phyloP scores from a whole-genome alignment of 2,113 vertebrate genomes.

The Myiozetetes cayanensis region DNA sequence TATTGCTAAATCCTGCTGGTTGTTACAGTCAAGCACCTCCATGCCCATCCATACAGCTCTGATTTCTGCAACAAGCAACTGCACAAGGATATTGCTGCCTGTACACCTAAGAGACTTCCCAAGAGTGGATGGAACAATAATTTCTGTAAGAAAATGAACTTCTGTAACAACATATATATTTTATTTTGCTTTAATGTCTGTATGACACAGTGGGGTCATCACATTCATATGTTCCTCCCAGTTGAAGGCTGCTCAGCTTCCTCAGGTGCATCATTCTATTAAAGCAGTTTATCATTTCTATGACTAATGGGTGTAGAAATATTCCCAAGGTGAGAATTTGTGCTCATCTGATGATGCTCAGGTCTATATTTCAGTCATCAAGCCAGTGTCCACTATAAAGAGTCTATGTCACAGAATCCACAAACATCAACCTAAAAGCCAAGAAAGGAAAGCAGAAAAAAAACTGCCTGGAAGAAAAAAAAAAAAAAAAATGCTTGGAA shows the following conservation, averaged over 20 bases:
- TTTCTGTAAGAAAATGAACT: neutral
- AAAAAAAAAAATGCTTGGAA: neutral
- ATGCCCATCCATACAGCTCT: neutral
- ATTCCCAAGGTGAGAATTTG: neutral
- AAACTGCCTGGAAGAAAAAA: neutral
- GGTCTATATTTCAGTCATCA: neutral
- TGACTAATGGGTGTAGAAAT: neutral
- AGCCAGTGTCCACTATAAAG: neutral
- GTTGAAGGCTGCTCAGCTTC: neutral
- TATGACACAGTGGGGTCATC: neutral
- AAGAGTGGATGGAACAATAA: neutral
- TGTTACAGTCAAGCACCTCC: neutral
- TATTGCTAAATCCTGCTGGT: neutral
- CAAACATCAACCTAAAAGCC: neutral
- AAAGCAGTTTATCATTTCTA: neutral
- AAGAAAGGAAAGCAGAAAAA: neutral
- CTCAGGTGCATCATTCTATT: neutral
- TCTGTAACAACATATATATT: neutral
- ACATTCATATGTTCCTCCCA: neutral
- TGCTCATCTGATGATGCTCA: neutral
- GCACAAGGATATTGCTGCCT: neutral
- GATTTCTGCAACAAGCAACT: neutral
- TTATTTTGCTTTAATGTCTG: neutral
- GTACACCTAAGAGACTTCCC: neutral
- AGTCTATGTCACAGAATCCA: neutral